Conservation (phyloP, 1,140 invertebrate species). For the Drosophila azteca region DNA sequence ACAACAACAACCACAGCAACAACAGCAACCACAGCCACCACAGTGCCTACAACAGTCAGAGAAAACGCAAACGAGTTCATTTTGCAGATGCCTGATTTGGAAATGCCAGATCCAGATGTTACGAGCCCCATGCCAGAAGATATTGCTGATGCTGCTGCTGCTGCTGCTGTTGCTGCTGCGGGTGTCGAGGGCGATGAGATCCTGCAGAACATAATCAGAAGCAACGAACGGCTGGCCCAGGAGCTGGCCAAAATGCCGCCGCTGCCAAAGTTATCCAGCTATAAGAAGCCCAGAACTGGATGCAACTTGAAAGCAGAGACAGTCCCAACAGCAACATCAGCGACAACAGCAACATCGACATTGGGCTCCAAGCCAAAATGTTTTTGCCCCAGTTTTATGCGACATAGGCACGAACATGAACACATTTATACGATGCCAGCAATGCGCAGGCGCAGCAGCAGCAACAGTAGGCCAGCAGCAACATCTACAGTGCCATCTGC, state of each 20-base stretch:
- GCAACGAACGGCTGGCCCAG: slow-evolving; percentile 69
- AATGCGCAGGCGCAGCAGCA: slow-evolving; percentile 44
- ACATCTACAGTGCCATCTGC: slow-evolving; percentile 17
- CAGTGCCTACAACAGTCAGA: slow-evolving; percentile 39
- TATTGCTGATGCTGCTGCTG: slow-evolving; percentile 24
- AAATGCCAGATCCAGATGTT: slow-evolving; percentile 35
- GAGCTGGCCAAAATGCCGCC: slow-evolving; percentile 80
- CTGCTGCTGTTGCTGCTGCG: slow-evolving; percentile 16
- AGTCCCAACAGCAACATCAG: slow-evolving; percentile 15
- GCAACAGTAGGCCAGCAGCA: slow-evolving; percentile 31
- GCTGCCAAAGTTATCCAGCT: slow-evolving; percentile 58
- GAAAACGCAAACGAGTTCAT: slow-evolving; percentile 78
- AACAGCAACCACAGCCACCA: slow-evolving; percentile 25
- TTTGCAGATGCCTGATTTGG: slow-evolving; percentile 66
- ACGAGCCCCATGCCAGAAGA: neutral
- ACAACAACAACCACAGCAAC: slow-evolving; percentile 11
- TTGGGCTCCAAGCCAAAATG: slow-evolving; percentile 53
- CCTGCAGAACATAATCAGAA: slow-evolving; percentile 70
- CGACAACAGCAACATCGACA: slow-evolving; percentile 32
- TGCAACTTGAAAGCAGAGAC: neutral
- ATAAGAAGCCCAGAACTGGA: slow-evolving; percentile 42
- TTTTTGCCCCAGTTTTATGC: slow-evolving; percentile 75
- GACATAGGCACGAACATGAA: slow-evolving; percentile 63
- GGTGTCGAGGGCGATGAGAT: slow-evolving; percentile 61
- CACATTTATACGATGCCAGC: slow-evolving; percentile 31